Evolutionary conservation across 2,113 vertebrate species (phyloP), one percentile per base, ranked within the genome.

Genomic region (Vidua chalybeata): DNA sequence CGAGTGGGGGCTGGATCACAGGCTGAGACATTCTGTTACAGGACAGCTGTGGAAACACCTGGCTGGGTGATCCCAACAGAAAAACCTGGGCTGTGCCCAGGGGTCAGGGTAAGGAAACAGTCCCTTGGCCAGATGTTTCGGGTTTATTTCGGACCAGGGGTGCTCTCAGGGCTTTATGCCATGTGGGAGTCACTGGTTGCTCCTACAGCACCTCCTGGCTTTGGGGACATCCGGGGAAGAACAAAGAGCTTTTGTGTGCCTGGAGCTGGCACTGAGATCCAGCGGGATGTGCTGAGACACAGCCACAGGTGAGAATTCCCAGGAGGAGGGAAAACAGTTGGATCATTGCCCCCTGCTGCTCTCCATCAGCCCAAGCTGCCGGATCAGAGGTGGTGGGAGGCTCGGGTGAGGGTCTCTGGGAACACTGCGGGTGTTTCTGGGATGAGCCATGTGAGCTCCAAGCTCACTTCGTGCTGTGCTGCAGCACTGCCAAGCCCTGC

Each of bases 301-400:
- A 78, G 69, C 56, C 6, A 20, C 28, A 15, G 78, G 62, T 37
- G 55, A 55, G 31, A 39, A 68, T 24, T 15, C 33, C 54, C 7
- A 1, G 35, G 31, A n/a, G n/a, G 8, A 66, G 37, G 61, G 18
- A 10, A 20, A 27, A 18, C 7, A 5, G 11, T 1, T 0, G 2
- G 62, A 33, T 56, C 43, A 31, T 3, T 67, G 88, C 31, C 28
- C 11, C 54, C 21, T 39, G 62, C 61, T 45, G 59, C 64, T 71
- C 76, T 30, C n/a, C 35, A 8, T 3, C 3, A 0, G 52, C 61
- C 49, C 55, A 3, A 1, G 1, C 1, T 30, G 54, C 58, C 7
- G 6, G 0, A 1, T 0, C 26, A 16, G 67, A 14, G 71, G 11
- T 3, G 66, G 3, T 2, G 43, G 1, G 11, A 37, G 46, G 75